Percentiles rank a stretch among this genome's conserved stretches.
Evolutionary conservation across 2,113 vertebrate species (phyloP).

Genomic region (Corydoras sp.): DNA sequence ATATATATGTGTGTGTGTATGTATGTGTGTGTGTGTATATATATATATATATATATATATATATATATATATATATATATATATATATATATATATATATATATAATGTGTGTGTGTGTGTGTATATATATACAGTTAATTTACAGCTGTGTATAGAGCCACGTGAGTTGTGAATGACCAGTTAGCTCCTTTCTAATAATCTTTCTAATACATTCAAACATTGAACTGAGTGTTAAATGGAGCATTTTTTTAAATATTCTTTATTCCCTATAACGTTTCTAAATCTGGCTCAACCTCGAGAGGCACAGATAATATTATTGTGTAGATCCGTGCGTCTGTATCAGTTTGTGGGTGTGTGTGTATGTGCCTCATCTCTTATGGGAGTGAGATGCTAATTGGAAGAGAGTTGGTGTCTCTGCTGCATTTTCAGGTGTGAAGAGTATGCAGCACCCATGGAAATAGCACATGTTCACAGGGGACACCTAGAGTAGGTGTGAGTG

Average conservation of each 20-base stretch:
- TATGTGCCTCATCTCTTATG: conserved; percentile 23
- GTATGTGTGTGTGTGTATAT: too few species aligned
- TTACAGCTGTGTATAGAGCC: too few species aligned
- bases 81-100: too few species aligned
- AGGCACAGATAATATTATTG: conserved; percentile 6
- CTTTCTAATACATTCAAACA: too few species aligned
- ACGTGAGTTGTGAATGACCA: too few species aligned
- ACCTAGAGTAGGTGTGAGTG: conserved; percentile 26
- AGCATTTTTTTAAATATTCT: background rate
- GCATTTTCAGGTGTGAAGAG: conserved; percentile 75
- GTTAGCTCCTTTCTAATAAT: too few species aligned
- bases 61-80: too few species aligned
- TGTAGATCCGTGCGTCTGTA: conserved; percentile 10
- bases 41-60: too few species aligned
- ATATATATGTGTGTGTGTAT: too few species aligned
- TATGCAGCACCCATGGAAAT: conserved; percentile 74
- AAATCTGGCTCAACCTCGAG: conserved; percentile 1
- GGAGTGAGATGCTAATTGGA: conserved; percentile 75
- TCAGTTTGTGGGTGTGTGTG: conserved; percentile 17
- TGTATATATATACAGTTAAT: too few species aligned
- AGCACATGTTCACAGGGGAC: conserved; percentile 52
- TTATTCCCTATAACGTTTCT: background rate
- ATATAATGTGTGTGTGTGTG: too few species aligned
- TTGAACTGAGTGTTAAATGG: too few species aligned
- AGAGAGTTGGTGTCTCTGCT: conserved; percentile 71